Base-by-base conservation (phyloP, 1,140 invertebrate species). In the Chlorops oryzae region DNA sequence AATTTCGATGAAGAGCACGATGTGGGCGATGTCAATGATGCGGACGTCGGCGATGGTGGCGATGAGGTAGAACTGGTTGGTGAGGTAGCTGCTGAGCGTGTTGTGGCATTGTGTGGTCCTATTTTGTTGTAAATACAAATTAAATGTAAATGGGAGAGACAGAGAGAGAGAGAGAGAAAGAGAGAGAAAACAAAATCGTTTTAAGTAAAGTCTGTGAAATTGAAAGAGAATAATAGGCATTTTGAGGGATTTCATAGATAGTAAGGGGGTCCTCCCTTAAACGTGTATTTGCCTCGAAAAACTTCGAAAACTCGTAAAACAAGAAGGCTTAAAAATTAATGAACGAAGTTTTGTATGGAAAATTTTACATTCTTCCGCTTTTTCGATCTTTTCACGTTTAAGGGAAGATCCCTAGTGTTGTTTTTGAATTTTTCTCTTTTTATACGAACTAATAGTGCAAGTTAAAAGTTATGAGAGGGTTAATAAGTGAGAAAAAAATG, bases 21-120 rank as follows among this genome's bases (percentile, higher is more conserved):
- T 4, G 60, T 70, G 22, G 67, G 64, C 50, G 67, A 70, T 45
- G 64, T 67, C 23, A 70, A 21, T 15, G n/a, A n/a, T n/a, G 63
- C 59, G 4, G 60, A 63, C 23, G 66, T 62, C 43, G 67, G 67
- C 47, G 66, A 69, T 12, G 67, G 65, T 51, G 67, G 64, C 45
- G 67, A 65, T 56, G 67, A 70, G 59, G 64, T 68, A 57, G 67
- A 70, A 58, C 63, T 68, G 50, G 67, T 67, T 51, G 68, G 69
- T 54, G 68, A 71, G 47, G 63, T 66, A 53, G 66, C 63, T 51
- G 64, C 62, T 24, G 69, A 67, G 22, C 63, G 62, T 58, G 59
- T 68, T 49, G n/a, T n/a, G n/a, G 66, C 59, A 58, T 58, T 65
- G 55, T 68, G 70, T 22, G 65, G 52, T 61, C 69, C 70, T 72